Percentiles rank a stretch among this genome's conserved stretches.
Evolutionary conservation across 2,888 invertebrate genomes (phyloP).

Genomic region (Orthosia incerta): DNA sequence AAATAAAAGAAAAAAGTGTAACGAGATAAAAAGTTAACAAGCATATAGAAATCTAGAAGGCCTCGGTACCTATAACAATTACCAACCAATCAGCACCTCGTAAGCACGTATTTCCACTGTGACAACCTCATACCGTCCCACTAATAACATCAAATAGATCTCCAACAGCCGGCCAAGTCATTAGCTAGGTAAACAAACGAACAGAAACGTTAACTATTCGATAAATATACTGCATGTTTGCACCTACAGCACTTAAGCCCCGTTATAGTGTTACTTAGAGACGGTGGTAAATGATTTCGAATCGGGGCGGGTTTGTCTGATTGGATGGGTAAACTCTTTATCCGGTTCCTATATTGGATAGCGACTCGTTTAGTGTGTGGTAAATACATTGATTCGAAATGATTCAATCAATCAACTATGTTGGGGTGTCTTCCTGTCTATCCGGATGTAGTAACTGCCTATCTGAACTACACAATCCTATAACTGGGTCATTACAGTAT

Average conservation of each 20-base stretch:
- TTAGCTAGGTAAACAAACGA: slow-evolving; percentile 68
- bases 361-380: neutral
- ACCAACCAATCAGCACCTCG: neutral
- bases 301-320: slow-evolving; percentile 34
- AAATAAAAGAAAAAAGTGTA: too few species aligned
- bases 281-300: slow-evolving; percentile 51
- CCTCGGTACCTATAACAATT: neutral
- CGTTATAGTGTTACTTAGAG: slow-evolving; percentile 62
- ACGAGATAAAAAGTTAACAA: too few species aligned
- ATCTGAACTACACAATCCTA: too few species aligned
- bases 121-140: slow-evolving; percentile 25
- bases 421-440: too few species aligned
- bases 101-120: slow-evolving; percentile 11
- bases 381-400: too few species aligned
- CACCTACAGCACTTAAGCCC: slow-evolving; percentile 62
- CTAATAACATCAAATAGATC: slow-evolving; percentile 41
- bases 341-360: neutral
- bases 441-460: too few species aligned
- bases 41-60: too few species aligned
- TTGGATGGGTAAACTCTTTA: slow-evolving; percentile 22
- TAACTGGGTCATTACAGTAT: too few species aligned
- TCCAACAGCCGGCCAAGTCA: slow-evolving; percentile 60
- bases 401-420: too few species aligned
- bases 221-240: slow-evolving; percentile 63
- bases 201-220: slow-evolving; percentile 66